These are phyloP conservation scores for Morinoia aosen DNA, from an alignment of 2,888 invertebrate species.

Conservation along the genomic window DNA sequence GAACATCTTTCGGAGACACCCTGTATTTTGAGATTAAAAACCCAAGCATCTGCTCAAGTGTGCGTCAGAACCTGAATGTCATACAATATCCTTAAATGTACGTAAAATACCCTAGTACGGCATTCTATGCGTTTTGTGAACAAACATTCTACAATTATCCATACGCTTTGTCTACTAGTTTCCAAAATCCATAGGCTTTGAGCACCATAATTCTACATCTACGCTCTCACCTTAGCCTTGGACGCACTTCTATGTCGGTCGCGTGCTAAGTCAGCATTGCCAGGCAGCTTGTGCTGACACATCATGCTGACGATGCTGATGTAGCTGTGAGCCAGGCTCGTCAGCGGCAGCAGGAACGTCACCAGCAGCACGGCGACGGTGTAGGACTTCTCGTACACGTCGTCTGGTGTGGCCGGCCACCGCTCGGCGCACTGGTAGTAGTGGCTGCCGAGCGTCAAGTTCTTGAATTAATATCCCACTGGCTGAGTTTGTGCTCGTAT, in stretches of 20 bases:
- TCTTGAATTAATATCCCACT: too few species aligned
- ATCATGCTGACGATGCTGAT: constrained; percentile 72
- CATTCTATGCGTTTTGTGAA: too few species aligned
- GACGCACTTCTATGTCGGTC: constrained; percentile 72
- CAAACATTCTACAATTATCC: too few species aligned
- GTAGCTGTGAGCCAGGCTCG: constrained; percentile 72
- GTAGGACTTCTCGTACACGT: constrained; percentile 69
- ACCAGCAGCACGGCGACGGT: constrained; percentile 70
- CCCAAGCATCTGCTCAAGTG: too few species aligned
- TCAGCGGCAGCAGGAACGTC: constrained; percentile 72
- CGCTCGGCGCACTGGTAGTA: constrained; percentile 64
- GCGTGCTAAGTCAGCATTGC: constrained; percentile 72
- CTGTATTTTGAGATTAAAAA: too few species aligned
- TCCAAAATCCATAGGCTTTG: too few species aligned
- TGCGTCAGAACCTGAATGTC: too few species aligned
- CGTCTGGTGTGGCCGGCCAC: constrained; percentile 62
- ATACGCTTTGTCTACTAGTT: too few species aligned
- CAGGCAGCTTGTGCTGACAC: constrained; percentile 73
- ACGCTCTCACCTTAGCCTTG: constrained; percentile 71
- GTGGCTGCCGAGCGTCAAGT: constrained; percentile 32
- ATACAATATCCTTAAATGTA: too few species aligned
- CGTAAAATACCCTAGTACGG: too few species aligned
- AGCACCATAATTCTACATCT: too few species aligned
- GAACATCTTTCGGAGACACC: too few species aligned
- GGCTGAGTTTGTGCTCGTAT: background rate